A percentile compares a stretch with the other conserved stretches of the same genome.
These are phyloP conservation scores for Sylvia atricapilla DNA, from an alignment of 2,113 vertebrate genomes.

Conservation along the genomic window DNA sequence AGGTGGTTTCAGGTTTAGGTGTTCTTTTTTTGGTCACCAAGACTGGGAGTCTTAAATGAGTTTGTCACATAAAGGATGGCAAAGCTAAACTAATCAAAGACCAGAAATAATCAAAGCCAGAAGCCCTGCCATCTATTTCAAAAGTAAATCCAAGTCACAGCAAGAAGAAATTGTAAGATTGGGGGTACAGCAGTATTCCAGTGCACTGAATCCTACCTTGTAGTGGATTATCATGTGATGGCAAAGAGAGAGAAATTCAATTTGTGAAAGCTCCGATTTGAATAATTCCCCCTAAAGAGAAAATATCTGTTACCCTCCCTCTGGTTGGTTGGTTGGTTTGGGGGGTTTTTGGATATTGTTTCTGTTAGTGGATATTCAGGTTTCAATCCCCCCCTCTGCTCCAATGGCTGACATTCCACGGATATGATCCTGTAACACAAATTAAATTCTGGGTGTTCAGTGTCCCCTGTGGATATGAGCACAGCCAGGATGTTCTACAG, in stretches of 20 bases:
- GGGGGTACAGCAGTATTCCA: background rate
- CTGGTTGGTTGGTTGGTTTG: background rate
- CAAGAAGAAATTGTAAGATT: background rate
- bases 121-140: constrained; percentile 75
- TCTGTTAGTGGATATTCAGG: background rate
- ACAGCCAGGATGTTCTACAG: background rate
- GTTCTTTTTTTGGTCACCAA: constrained; percentile 33
- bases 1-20: background rate
- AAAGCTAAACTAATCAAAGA: constrained; percentile 70
- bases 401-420: fast-evolving
- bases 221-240: background rate
- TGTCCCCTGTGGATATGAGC: background rate
- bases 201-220: background rate
- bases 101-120: constrained; percentile 73
- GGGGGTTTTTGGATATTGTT: background rate
- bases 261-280: background rate
- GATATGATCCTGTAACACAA: background rate
- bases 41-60: constrained; percentile 13
- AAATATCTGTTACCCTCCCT: background rate
- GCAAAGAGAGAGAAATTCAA: background rate
- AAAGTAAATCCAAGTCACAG: constrained; percentile 73
- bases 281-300: background rate
- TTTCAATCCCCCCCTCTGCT: background rate
- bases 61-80: constrained; percentile 48
- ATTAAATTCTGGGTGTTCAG: background rate